These are phyloP conservation scores for Leucophenga montana DNA, from an alignment of 2,888 invertebrate genomes.

Conservation along the genomic window DNA sequence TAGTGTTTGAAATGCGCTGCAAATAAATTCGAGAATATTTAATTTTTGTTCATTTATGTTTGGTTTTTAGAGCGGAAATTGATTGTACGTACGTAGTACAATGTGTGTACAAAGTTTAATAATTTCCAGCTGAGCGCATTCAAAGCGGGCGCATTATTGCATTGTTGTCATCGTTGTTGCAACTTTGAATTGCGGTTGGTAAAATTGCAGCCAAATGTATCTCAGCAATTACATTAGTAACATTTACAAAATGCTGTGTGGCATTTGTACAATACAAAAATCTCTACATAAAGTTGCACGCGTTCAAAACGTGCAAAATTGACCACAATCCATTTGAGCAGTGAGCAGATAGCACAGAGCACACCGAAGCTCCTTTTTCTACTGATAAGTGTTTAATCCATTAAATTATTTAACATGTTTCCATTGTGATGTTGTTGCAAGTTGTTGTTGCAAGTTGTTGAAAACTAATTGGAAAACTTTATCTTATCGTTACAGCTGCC, in stretches of 20 bases:
- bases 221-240: constrained; percentile 22
- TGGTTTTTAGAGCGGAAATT: constrained; percentile 65
- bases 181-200: not conserved
- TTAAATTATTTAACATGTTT: constrained; percentile 3
- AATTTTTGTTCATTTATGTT: constrained; percentile 48
- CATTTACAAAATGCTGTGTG: constrained; percentile 5
- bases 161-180: constrained; percentile 1
- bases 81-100: constrained; percentile 50
- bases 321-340: constrained; percentile 13
- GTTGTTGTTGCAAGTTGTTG: not conserved
- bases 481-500: constrained; percentile 56
- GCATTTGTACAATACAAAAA: not conserved
- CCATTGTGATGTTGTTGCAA: not conserved
- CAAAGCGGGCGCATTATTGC: not conserved
- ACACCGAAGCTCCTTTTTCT: not conserved
- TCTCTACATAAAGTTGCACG: not conserved
- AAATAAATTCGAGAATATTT: constrained; percentile 41
- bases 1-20: too few relatives aligned
- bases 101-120: constrained; percentile 18
- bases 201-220: not conserved
- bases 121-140: constrained; percentile 56
- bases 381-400: not conserved
- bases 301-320: constrained; percentile 8
- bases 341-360: not conserved
- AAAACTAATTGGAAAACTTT: constrained; percentile 23